These are phyloP conservation scores for Mechanitis messenoides DNA, from an alignment of 2,888 invertebrate species.

Conservation along the genomic window DNA sequence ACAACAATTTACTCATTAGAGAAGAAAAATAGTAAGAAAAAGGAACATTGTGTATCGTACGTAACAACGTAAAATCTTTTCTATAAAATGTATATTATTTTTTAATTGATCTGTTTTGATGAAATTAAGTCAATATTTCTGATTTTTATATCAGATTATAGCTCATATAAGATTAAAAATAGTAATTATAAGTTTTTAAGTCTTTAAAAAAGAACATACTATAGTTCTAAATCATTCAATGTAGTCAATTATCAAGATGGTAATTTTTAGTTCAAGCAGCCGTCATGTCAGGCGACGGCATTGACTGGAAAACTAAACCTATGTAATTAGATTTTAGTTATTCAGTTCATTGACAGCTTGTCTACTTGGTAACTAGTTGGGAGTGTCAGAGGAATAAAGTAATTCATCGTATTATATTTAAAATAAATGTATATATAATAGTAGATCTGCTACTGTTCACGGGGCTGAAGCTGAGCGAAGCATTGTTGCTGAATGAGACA, in stretches of 20 bases:
- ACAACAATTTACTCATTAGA: conserved; percentile 48
- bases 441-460: too few relatives aligned
- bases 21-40: conserved; percentile 17
- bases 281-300: background rate
- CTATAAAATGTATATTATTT: background rate
- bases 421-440: too few relatives aligned
- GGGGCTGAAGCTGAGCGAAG: too few relatives aligned
- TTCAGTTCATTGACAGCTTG: background rate
- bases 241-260: background rate
- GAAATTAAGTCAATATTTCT: background rate
- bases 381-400: too few relatives aligned
- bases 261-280: conserved; percentile 11
- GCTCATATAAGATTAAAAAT: too few relatives aligned
- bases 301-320: background rate
- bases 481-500: too few relatives aligned
- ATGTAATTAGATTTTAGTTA: conserved; percentile 2
- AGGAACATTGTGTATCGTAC: background rate
- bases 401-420: too few relatives aligned
- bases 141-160: background rate
- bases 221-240: too few relatives aligned
- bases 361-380: background rate
- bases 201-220: too few relatives aligned
- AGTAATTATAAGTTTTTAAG: too few relatives aligned
- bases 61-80: background rate
- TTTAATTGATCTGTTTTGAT: background rate